A percentile compares a stretch with the other conserved stretches of the same genome.
Evolutionary conservation across 2,113 vertebrate genomes (phyloP).

Genomic region (Illadopsis cleaveri): DNA sequence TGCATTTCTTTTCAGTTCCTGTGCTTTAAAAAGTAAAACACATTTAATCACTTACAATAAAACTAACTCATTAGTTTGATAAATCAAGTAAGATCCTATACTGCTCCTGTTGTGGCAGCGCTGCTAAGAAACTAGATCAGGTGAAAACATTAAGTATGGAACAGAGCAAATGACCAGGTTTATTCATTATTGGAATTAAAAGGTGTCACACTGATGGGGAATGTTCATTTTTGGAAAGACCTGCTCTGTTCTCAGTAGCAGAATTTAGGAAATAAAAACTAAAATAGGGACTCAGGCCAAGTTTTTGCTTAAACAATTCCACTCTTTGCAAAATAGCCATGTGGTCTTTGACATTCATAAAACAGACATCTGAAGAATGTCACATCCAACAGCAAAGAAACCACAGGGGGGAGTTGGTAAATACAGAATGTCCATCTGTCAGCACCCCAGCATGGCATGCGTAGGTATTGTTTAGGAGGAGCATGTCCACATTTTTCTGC

Average conservation of each 20-base stretch:
- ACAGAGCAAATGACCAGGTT: conserved; percentile 24
- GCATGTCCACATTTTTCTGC: conserved; percentile 50
- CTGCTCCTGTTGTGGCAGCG: conserved; percentile 48
- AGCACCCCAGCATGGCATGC: conserved; percentile 52
- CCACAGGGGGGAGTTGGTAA: conserved; percentile 41
- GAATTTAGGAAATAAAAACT: conserved; percentile 48
- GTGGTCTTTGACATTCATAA: conserved; percentile 71
- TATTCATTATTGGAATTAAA: conserved; percentile 75
- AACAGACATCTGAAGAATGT: conserved; percentile 71
- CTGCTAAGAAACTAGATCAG: conserved; percentile 67
- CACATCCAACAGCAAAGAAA: conserved; percentile 64
- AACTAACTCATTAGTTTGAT: conserved; percentile 83
- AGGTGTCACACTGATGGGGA: conserved; percentile 52
- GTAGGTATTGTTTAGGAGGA: conserved; percentile 56
- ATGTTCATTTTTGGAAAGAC: conserved; percentile 62
- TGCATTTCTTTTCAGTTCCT: conserved; percentile 89
- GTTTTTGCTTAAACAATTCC: conserved; percentile 60
- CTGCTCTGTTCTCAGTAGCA: conserved; percentile 35
- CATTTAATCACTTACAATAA: conserved; percentile 86
- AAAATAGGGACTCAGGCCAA: conserved; percentile 52
- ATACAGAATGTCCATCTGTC: conserved; percentile 49
- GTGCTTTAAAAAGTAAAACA: conserved; percentile 85
- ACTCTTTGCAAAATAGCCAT: conserved; percentile 50
- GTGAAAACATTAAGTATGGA: conserved; percentile 65
- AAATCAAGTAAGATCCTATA: conserved; percentile 79